Evolutionary conservation across 1,140 invertebrate genomes (phyloP).

Genomic region (Conopomorpha cramerella): DNA sequence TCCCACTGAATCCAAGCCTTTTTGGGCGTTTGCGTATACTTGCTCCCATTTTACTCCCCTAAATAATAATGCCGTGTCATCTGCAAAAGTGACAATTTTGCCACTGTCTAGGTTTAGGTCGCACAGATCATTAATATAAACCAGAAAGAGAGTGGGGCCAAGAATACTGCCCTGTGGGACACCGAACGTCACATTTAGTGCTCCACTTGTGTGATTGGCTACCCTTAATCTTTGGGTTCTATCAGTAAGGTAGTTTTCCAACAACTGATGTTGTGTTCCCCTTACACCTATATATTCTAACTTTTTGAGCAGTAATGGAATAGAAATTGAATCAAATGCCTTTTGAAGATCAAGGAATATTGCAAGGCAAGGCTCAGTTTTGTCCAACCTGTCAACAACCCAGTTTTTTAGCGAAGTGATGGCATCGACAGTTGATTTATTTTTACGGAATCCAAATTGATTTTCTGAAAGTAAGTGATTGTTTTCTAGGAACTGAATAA

Average conservation of each 20-base stretch:
- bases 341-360: constrained; percentile 12
- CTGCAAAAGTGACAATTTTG: constrained; percentile 6
- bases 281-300: constrained; percentile 10
- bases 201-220: background rate
- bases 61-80: constrained; percentile 9
- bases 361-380: constrained; percentile 3
- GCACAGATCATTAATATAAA: constrained; percentile 16
- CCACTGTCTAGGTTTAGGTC: constrained; percentile 1
- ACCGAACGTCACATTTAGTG: constrained; percentile 2
- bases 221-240: background rate
- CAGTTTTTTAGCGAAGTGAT: background rate
- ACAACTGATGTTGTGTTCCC: constrained; percentile 1
- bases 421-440: no score
- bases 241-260: constrained; percentile 1
- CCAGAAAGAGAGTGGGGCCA: constrained; percentile 13
- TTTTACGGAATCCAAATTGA: background rate
- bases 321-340: constrained; percentile 15
- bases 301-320: constrained; percentile 8
- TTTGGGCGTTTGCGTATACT: no score
- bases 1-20: no score
- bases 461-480: background rate
- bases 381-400: constrained; percentile 2
- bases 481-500: background rate
- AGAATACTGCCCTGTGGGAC: constrained; percentile 12
- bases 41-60: no score